phyloP scores from a whole-genome alignment of 2,797 vertebrate species.

The Pangasius sanitwongsei region DNA sequence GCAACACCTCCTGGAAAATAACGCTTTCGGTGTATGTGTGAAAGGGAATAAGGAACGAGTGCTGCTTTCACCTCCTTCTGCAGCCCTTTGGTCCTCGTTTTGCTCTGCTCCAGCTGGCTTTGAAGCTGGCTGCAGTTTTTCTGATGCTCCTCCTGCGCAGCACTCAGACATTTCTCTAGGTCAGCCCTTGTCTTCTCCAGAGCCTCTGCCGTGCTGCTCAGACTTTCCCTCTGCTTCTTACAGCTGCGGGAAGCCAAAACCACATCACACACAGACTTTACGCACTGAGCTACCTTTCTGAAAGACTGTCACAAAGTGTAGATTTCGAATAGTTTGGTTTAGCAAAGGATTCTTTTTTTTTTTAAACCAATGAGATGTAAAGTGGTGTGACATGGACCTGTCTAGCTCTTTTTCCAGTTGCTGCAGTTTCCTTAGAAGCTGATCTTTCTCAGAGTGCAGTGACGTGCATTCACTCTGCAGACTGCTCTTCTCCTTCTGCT shows the following conservation, averaged over 20 bases:
- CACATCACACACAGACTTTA: background rate
- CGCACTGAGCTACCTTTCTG: background rate
- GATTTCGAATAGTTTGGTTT: background rate
- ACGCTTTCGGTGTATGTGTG: background rate
- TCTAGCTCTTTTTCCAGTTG: constrained; percentile 87
- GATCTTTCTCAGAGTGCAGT: constrained; percentile 77
- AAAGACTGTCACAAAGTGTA: background rate
- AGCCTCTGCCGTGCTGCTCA: constrained; percentile 82
- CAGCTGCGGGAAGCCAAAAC: constrained; percentile 72
- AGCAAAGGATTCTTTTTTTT: background rate
- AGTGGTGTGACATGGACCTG: constrained; percentile 76
- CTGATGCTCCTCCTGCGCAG: constrained; percentile 87
- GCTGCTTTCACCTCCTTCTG: constrained; percentile 84
- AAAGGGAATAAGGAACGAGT: background rate
- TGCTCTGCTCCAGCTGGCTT: constrained; percentile 86
- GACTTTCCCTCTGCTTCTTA: constrained; percentile 84
- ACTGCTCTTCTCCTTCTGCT: constrained; percentile 84
- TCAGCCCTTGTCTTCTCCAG: constrained; percentile 86
- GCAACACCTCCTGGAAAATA: background rate
- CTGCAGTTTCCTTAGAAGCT: constrained; percentile 81
- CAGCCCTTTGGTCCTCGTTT: constrained; percentile 82
- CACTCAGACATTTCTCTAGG: constrained; percentile 84
- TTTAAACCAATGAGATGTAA: background rate
- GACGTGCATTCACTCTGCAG: constrained; percentile 83
- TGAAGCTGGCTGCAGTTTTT: constrained; percentile 83